Base-by-base conservation (phyloP, 2,113 vertebrate genomes). In the Hemichromis elongatus region DNA sequence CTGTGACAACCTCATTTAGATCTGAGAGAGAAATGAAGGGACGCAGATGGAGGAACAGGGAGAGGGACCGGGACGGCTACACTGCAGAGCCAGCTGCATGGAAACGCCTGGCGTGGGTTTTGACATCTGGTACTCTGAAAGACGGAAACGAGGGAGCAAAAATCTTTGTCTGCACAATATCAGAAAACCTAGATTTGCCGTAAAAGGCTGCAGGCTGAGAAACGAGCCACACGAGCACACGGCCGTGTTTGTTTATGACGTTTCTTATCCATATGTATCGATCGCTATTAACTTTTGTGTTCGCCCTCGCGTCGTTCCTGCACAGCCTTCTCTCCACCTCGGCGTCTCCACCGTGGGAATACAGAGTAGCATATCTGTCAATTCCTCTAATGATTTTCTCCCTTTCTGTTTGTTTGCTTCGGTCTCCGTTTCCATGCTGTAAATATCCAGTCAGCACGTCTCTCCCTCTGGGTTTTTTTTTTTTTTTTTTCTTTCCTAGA, bases 1-100 rank as follows among this genome's bases (percentile, higher is more conserved):
- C 68, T 63, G 70, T 83, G 88, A 88, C 83, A 87, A n/a, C 70
- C 83, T 88, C 47, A 77, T 89, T 89, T 88, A 88, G 81, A 82
- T 77, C 9, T 59, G 79, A 86, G 56, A 57, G 87, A 81, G 83
- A 18, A 84, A 82, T 79, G 70, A 66, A 24, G 26, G 21, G 30
- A 54, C n/a, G 12, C 80, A 55, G 80, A 80, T 81, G 82, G 28
- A 50, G 12, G 53, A 83, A 35, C 70, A 59, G 30, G 77, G 53
- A 66, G 61, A 70, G 16, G 33, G 77, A 80, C 47, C 61, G n/a
- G 63, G 66, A 80, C 18, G 0, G 37, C 37, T 70, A n/a, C 59
- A 35, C 59, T 10, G 14, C 28, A 26, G 81, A 59, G 9, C 37
- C 83, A 59, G 59, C 33, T 81, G 79, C 55, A 75, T 30, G 40